These are phyloP conservation scores for Babyrousa celebensis DNA, from an alignment of 2,797 vertebrate genomes.

Conservation along the genomic window DNA sequence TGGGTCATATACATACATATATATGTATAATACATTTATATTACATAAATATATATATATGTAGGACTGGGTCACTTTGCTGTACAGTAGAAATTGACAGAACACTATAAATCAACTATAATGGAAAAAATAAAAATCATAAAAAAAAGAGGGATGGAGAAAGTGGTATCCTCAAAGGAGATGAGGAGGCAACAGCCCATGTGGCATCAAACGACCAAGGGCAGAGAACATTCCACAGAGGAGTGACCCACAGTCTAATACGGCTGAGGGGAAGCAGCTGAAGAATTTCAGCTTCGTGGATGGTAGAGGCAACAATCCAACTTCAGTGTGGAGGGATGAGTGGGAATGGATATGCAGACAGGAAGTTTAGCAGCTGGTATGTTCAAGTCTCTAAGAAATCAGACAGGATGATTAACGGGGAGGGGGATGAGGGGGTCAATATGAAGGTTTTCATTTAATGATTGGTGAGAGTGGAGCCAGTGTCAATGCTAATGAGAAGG, in stretches of 20 bases:
- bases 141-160: not conserved
- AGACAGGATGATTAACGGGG: not conserved
- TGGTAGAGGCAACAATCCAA: not conserved
- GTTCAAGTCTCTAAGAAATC: not conserved
- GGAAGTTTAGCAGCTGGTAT: not conserved
- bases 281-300: not conserved
- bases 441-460: not conserved
- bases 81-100: too few species aligned
- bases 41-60: too few species aligned
- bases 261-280: not conserved
- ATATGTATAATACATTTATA: too few species aligned
- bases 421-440: not conserved
- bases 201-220: not conserved
- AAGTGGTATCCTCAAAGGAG: not conserved
- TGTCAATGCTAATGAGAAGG: not conserved
- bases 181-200: not conserved
- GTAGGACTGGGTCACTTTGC: too few species aligned
- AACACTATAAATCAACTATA: too few species aligned
- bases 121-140: too few species aligned
- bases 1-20: too few species aligned
- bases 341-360: not conserved
- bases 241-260: not conserved
- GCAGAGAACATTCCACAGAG: not conserved
- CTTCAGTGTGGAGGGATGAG: not conserved
- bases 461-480: not conserved